Conservation (phyloP, 2,888 invertebrate species). For the Drosophila robusta region DNA sequence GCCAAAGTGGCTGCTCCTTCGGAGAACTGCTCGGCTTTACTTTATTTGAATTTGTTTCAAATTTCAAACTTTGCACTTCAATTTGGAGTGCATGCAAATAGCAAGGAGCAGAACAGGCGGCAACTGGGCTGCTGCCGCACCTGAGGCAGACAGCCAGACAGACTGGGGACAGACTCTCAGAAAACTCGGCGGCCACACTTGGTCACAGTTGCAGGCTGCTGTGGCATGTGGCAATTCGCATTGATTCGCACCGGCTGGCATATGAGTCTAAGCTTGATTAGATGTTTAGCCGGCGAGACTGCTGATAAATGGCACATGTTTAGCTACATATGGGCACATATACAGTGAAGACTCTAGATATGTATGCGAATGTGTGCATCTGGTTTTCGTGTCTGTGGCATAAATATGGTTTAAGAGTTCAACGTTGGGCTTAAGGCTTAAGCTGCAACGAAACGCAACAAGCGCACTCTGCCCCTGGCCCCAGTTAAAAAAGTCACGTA, state of each 20-base stretch:
- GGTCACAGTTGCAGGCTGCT: constrained; percentile 65
- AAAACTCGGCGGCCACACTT: neutral
- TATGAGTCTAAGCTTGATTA: constrained; percentile 72
- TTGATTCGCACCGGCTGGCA: constrained; percentile 67
- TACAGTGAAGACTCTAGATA: constrained; percentile 15
- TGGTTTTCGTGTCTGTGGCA: constrained; percentile 38
- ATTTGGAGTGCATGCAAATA: constrained; percentile 74
- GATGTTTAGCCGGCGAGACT: constrained; percentile 51
- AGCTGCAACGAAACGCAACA: constrained; percentile 52
- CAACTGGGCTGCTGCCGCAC: constrained; percentile 19
- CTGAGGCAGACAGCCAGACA: neutral
- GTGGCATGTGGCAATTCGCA: constrained; percentile 61
- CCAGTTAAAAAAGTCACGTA: constrained; percentile 56
- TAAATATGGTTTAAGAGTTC: constrained; percentile 67
- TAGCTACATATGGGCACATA: neutral
- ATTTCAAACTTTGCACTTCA: constrained; percentile 77
- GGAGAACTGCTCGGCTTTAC: neutral
- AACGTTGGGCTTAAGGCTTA: constrained; percentile 35
- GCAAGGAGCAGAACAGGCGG: constrained; percentile 18
- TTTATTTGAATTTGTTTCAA: constrained; percentile 39
- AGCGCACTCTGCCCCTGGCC: constrained; percentile 27
- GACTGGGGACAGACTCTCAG: neutral
- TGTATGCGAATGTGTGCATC: constrained; percentile 15
- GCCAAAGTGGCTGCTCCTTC: no score
- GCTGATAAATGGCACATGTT: constrained; percentile 68